Evolutionary conservation across 2,113 vertebrate genomes (phyloP), one percentile per base, ranked within the genome.

Genomic region (Oreochromis aureus): DNA sequence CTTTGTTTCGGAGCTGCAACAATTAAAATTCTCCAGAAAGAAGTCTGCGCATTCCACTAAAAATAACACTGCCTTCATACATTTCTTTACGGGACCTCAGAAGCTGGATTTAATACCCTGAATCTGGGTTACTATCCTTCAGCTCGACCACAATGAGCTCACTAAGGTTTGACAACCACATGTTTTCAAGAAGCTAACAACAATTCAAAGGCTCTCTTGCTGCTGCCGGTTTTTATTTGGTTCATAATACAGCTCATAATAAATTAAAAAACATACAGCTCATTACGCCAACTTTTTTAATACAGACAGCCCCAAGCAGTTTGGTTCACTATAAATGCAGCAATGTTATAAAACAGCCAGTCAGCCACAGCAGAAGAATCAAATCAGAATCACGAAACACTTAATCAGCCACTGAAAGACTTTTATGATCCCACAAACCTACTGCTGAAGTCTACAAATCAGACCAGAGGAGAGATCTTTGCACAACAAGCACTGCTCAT

Each of bases 1-100:
- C 8, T 71, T 89, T 86, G 85, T 89, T 86, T 55, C 66, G 82
- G 81, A 7, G 80, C 55, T 34, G 73, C 80, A 81, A 92, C 88
- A 91, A 92, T n/a, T 81, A 93, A 85, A 73, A 91, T 81, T 81
- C 73, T 82, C 59, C 84, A 88, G 85, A 89, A 87, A 87, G 88
- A 81, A 61, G n/a, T 82, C 88, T 58, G 76, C 88, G 10, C 24
- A 85, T 92, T 90, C 89, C 83, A 86, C 85, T 88, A 90, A 93
- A 92, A 92, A 92, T 89, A 83, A 91, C 82, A 91, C 91, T 89
- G 86, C 86, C 71, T 81, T 86, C 61, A 85, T 91, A 87, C 63
- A 85, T 87, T 93, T 90, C 83, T 92, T 92, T 83, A 89, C 61
- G 86, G 87, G 53, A 81, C 84, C 54, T 19, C n/a, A 82, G 80